phyloP scores from a whole-genome alignment of 2,888 invertebrate genomes.

The Mimas tiliae region DNA sequence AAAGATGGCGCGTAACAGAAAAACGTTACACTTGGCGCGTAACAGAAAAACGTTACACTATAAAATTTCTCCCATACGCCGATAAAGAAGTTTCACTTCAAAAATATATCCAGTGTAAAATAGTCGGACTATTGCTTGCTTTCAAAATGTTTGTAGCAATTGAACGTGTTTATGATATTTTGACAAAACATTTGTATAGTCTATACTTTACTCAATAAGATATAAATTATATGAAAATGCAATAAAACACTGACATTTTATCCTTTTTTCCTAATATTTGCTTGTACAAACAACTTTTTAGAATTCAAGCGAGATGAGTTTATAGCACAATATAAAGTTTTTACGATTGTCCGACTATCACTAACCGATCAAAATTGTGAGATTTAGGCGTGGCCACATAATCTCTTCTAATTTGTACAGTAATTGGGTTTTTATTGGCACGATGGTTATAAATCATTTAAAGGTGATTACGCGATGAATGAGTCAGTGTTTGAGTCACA shows the following conservation, averaged over 20 bases:
- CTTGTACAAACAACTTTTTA: not conserved
- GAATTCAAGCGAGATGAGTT: constrained; percentile 1
- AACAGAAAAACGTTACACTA: too few relatives aligned
- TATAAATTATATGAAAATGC: not conserved
- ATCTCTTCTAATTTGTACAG: constrained; percentile 22
- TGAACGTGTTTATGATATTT: not conserved
- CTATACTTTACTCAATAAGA: not conserved
- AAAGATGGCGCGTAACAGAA: too few relatives aligned
- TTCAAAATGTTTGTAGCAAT: not conserved
- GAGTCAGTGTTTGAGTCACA: constrained; percentile 27
- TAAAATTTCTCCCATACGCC: too few relatives aligned
- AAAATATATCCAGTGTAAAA: too few relatives aligned
- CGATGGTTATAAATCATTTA: constrained; percentile 28
- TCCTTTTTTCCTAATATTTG: not conserved
- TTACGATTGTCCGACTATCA: constrained; percentile 8
- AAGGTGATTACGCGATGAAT: constrained; percentile 24
- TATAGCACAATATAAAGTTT: constrained; percentile 8
- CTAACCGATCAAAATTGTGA: not conserved
- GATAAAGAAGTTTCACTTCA: too few relatives aligned
- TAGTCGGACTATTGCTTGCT: too few relatives aligned
- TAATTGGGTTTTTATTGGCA: constrained; percentile 30
- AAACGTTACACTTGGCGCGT: too few relatives aligned
- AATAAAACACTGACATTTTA: constrained; percentile 1
- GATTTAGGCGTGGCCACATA: constrained; percentile 19
- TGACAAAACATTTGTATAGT: too few relatives aligned